phyloP scores from a whole-genome alignment of 64 coral and sea anemone species.

The Pocillopora damicornis region DNA sequence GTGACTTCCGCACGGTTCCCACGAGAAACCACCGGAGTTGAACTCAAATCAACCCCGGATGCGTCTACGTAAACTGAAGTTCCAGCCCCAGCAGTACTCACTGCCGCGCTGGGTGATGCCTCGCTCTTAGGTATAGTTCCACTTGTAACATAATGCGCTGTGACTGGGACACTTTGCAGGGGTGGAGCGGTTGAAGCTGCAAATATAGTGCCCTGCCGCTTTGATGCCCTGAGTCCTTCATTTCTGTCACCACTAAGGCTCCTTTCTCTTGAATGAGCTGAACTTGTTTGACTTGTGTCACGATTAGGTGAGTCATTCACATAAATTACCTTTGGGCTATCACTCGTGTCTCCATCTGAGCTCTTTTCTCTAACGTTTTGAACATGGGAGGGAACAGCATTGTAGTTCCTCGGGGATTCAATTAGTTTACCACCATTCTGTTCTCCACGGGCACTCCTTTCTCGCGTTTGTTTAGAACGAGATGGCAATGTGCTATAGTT shows the following conservation, averaged over 20 bases:
- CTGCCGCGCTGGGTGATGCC: not conserved
- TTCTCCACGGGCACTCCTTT: not conserved
- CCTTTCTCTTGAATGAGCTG: conserved; percentile 8
- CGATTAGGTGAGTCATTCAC: not conserved
- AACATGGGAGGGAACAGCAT: not conserved
- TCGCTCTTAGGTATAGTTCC: conserved; percentile 22
- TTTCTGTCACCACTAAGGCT: conserved; percentile 27
- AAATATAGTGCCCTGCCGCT: conserved; percentile 11
- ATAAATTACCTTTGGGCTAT: not conserved
- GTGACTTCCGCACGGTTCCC: conserved; percentile 1
- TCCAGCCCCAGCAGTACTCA: not conserved
- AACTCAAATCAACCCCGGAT: not conserved
- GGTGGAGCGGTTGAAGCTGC: not conserved
- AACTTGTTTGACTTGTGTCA: not conserved
- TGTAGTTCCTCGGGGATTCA: not conserved
- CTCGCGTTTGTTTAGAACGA: not conserved
- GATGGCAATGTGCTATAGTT: not conserved
- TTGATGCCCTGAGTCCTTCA: conserved; percentile 13
- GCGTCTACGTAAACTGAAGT: not conserved
- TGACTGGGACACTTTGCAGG: conserved; percentile 10
- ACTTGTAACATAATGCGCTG: conserved; percentile 18
- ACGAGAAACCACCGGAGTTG: not conserved
- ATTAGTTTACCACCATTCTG: not conserved
- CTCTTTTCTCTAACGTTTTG: conserved; percentile 18
- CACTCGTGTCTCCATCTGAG: not conserved